These are phyloP conservation scores for Procavia capensis DNA, from an alignment of 2,113 vertebrate species.

Conservation along the genomic window DNA sequence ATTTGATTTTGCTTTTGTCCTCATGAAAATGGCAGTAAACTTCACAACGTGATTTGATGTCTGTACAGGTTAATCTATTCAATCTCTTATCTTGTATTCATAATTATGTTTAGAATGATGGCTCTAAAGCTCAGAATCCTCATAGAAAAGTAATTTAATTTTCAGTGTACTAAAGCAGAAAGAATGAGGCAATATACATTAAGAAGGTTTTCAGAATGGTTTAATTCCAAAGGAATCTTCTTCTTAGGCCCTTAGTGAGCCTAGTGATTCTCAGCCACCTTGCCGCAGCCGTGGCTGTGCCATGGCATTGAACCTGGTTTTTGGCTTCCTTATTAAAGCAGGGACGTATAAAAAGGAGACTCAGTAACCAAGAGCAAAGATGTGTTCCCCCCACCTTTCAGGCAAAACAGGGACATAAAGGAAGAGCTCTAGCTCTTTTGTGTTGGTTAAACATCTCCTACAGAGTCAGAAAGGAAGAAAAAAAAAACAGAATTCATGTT, in stretches of 20 bases:
- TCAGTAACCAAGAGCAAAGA: background rate
- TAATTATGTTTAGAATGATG: background rate
- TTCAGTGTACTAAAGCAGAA: conserved; percentile 67
- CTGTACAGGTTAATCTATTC: background rate
- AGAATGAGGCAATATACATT: conserved; percentile 65
- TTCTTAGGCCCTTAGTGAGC: conserved; percentile 42
- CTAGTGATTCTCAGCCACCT: background rate
- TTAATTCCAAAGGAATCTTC: conserved; percentile 63
- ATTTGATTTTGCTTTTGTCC: background rate
- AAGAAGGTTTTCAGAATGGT: conserved; percentile 54
- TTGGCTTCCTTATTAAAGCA: background rate
- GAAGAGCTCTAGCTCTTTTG: conserved; percentile 49
- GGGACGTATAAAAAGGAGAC: background rate
- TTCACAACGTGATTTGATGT: background rate
- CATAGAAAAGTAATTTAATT: conserved; percentile 72
- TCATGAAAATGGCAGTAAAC: conserved; percentile 17
- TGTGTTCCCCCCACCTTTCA: background rate
- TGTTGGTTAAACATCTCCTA: conserved; percentile 49
- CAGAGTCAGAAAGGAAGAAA: background rate
- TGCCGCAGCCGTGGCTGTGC: background rate
- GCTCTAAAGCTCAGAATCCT: conserved; percentile 8
- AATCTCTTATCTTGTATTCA: background rate
- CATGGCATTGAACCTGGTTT: background rate
- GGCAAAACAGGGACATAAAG: background rate
- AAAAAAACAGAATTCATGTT: background rate